Evolutionary conservation across 2,797 vertebrate species (phyloP).

Genomic region (Atherinosoma microstoma): DNA sequence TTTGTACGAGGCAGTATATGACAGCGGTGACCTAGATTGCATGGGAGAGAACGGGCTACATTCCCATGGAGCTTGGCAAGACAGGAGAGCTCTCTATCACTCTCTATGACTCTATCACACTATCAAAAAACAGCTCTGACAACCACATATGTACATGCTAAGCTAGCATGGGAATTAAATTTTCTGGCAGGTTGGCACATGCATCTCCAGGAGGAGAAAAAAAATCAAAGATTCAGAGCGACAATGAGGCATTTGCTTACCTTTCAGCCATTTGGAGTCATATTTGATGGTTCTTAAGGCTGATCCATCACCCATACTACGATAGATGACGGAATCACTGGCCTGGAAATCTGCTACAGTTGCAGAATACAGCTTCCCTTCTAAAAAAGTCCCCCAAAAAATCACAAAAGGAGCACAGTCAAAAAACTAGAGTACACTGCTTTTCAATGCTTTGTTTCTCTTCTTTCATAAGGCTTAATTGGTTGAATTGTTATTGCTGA

Average conservation of each 20-base stretch:
- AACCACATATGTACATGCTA: conserved; percentile 45
- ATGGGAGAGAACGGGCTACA: conserved; percentile 74
- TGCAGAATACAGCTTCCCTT: conserved; percentile 97
- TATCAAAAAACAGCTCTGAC: conserved; percentile 56
- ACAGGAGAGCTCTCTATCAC: conserved; percentile 58
- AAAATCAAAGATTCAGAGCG: conserved; percentile 24
- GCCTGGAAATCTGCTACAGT: conserved; percentile 99
- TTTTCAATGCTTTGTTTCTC: conserved; percentile 37
- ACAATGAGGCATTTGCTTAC: conserved; percentile 74
- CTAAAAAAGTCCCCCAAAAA: conserved; percentile 80
- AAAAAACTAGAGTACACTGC: conserved; percentile 26
- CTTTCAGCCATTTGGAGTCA: conserved; percentile 99
- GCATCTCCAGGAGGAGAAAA: conserved; percentile 16
- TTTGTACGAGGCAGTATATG: conserved; percentile 76
- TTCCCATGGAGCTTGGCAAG: conserved; percentile 61
- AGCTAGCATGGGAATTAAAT: conserved; percentile 33
- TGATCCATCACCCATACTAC: conserved; percentile 98
- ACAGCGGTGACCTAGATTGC: conserved; percentile 84
- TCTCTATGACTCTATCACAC: no score
- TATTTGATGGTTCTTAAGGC: conserved; percentile 99
- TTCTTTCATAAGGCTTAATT: conserved; percentile 64
- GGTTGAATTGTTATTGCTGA: conserved; percentile 63
- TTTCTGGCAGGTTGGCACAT: conserved; percentile 46
- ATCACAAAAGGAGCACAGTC: conserved; percentile 25
- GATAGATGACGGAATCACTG: conserved; percentile 97